Evolutionary conservation across 2,888 invertebrate species (phyloP).

Genomic region (Stegophylla sp.): DNA sequence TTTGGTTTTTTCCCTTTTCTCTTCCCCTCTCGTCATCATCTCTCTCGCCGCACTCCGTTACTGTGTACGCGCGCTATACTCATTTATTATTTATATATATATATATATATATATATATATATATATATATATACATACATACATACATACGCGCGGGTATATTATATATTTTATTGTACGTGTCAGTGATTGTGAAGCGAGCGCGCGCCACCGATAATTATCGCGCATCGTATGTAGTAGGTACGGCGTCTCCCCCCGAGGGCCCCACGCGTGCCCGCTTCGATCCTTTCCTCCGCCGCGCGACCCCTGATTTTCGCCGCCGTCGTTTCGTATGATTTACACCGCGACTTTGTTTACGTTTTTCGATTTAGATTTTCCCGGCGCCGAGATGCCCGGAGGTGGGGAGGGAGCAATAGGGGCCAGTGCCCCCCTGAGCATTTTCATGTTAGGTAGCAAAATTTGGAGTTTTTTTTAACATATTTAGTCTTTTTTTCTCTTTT

Average conservation of each 20-base stretch:
- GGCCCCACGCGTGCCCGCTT: not conserved
- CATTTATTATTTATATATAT: not conserved
- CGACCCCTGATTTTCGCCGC: not conserved
- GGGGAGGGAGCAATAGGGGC: no score
- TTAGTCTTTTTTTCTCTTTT: no score
- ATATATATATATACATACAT: slow-evolving; percentile 24
- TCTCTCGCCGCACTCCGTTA: not conserved
- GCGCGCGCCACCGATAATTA: not conserved
- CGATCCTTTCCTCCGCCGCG: not conserved
- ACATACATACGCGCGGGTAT: not conserved
- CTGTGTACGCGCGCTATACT: not conserved
- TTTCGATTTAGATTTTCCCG: not conserved
- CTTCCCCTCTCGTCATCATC: not conserved
- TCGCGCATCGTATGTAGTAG: not conserved
- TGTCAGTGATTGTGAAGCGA: not conserved
- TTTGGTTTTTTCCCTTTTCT: not conserved
- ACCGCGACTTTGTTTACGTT: not conserved
- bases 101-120: no score
- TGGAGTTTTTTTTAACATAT: no score
- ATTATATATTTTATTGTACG: not conserved
- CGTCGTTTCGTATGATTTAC: not conserved
- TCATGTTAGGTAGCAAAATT: no score
- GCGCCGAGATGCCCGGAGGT: no score
- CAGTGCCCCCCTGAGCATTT: no score
- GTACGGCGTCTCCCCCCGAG: not conserved